A percentile compares a stretch with the other conserved stretches of the same genome.
Conservation (phyloP, 2,888 invertebrate genomes). For the Scaptomyza flava region DNA sequence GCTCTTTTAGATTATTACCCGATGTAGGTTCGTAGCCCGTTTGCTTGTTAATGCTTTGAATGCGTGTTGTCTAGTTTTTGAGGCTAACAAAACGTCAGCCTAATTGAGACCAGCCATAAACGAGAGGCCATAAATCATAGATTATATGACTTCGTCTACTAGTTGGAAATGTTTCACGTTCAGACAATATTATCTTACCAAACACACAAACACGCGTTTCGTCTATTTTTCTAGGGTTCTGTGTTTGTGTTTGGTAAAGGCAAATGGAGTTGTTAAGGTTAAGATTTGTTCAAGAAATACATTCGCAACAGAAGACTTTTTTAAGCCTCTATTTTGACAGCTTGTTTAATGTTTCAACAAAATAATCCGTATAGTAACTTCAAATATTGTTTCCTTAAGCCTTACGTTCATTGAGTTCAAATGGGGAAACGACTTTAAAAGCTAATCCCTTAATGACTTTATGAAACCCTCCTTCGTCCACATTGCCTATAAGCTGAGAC, state of each 20-base stretch:
- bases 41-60: slow-evolving; percentile 61
- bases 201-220: slow-evolving; percentile 9
- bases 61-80: slow-evolving; percentile 68
- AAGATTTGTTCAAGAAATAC: neutral
- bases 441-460: slow-evolving; percentile 14
- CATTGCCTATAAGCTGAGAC: slow-evolving; percentile 7
- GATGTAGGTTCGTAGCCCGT: slow-evolving; percentile 11
- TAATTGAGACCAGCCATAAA: slow-evolving; percentile 75
- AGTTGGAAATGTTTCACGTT: slow-evolving; percentile 6
- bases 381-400: slow-evolving; percentile 8
- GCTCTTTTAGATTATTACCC: slow-evolving; percentile 53
- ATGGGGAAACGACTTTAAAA: slow-evolving; percentile 13
- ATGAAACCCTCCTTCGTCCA: slow-evolving; percentile 4
- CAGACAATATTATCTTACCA: slow-evolving; percentile 43
- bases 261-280: slow-evolving; percentile 10
- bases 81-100: slow-evolving; percentile 72
- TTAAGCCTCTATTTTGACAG: neutral
- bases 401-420: slow-evolving; percentile 18
- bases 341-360: neutral
- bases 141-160: slow-evolving; percentile 47
- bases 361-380: neutral
- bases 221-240: neutral
- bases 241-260: neutral
- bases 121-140: slow-evolving; percentile 71
- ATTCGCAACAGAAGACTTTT: no score